Percentiles rank a stretch among this genome's conserved stretches.
These are phyloP conservation scores for Eretmochelys imbricata DNA, from an alignment of 2,113 vertebrate genomes.

Conservation along the genomic window DNA sequence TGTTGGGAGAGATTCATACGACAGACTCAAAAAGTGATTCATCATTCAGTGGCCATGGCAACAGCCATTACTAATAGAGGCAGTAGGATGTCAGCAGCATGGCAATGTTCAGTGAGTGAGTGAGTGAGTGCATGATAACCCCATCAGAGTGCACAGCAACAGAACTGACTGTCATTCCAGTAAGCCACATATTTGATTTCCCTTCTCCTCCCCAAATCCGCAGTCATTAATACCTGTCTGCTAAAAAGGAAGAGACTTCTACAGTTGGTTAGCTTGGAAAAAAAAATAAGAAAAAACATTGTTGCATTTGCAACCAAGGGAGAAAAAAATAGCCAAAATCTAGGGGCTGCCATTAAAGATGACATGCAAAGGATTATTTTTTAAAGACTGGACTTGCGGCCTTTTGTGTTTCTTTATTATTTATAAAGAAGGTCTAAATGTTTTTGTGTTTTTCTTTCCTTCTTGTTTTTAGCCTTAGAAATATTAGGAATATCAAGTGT, in stretches of 20 bases:
- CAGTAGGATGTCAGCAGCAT: neutral
- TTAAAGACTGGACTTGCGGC: neutral
- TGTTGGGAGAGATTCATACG: constrained; percentile 24
- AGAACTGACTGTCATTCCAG: accelerated
- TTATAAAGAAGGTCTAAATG: neutral
- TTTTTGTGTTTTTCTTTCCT: neutral
- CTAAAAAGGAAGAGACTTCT: neutral
- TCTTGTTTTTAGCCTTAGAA: neutral
- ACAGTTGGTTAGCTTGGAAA: neutral
- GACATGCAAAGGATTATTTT: neutral
- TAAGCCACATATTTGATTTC: neutral
- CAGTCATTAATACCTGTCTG: accelerated
- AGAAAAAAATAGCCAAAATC: neutral
- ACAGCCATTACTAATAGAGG: constrained; percentile 24
- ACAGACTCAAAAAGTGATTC: neutral
- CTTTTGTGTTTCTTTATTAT: neutral
- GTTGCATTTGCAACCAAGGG: neutral
- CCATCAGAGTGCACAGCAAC: neutral
- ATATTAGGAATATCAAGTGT: neutral
- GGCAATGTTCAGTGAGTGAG: neutral
- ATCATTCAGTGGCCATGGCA: constrained; percentile 42
- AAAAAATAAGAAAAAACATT: neutral
- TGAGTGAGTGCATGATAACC: accelerated
- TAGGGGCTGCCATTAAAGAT: neutral
- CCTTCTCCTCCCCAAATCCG: neutral